Percentiles rank a stretch among this genome's conserved stretches.
Conservation (phyloP, 2,888 invertebrate genomes). For the Chaetoderma sp. region DNA sequence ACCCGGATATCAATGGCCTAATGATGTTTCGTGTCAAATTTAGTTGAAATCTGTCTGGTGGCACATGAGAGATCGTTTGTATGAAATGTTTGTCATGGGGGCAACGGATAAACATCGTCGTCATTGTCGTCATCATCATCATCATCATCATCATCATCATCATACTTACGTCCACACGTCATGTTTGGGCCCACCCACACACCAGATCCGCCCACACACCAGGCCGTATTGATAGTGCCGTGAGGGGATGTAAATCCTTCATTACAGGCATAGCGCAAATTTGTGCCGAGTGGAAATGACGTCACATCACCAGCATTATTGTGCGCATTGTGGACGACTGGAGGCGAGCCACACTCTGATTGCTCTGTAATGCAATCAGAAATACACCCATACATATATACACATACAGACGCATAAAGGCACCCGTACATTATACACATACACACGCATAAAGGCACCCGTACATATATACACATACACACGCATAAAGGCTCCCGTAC, state of each 20-base stretch:
- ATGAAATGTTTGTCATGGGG: too few relatives aligned
- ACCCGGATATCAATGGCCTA: too few relatives aligned
- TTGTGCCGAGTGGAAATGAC: constrained; percentile 89
- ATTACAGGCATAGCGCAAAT: constrained; percentile 92
- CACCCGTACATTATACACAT: neutral
- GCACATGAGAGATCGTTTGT: too few relatives aligned
- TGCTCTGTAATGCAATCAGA: neutral
- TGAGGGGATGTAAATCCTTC: constrained; percentile 84
- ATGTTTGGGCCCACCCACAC: constrained; percentile 99
- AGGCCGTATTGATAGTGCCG: constrained; percentile 91
- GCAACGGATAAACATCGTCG: too few relatives aligned
- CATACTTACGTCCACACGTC: constrained; percentile 88
- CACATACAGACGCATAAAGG: too few relatives aligned
- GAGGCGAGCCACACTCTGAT: constrained; percentile 68
- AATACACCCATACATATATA: neutral
- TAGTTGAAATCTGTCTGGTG: too few relatives aligned
- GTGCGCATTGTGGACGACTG: constrained; percentile 69
- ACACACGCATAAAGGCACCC: neutral
- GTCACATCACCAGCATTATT: constrained; percentile 87
- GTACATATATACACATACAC: neutral
- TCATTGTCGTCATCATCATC: too few relatives aligned
- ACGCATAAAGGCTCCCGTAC: too few relatives aligned
- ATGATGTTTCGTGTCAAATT: too few relatives aligned
- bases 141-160: too few relatives aligned
- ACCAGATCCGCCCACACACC: constrained; percentile 87